A percentile compares a stretch with the other conserved stretches of the same genome.
These are phyloP conservation scores for Drosophila nikananu DNA, from an alignment of 1,140 invertebrate genomes.

Conservation along the genomic window DNA sequence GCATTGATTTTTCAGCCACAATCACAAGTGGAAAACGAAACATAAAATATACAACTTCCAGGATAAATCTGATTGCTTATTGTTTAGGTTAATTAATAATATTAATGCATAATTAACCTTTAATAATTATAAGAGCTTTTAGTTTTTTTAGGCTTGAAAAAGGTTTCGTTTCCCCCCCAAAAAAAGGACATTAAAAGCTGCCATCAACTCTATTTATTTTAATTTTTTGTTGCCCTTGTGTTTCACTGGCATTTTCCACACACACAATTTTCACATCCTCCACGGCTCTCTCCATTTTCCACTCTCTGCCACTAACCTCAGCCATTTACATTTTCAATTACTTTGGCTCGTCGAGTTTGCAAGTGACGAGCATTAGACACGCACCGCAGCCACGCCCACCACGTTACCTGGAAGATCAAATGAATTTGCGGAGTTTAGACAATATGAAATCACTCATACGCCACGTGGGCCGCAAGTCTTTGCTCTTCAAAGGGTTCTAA, in stretches of 20 bases:
- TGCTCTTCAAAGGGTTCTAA: constrained; percentile 11
- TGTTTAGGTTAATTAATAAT: constrained; percentile 63
- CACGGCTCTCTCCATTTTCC: neutral
- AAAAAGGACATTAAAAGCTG: neutral
- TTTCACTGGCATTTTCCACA: constrained; percentile 9
- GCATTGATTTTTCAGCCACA: constrained; percentile 53
- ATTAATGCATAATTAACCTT: constrained; percentile 64
- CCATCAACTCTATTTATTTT: constrained; percentile 12
- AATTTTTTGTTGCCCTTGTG: constrained; percentile 8
- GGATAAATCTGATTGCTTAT: neutral
- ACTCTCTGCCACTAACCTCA: constrained; percentile 33
- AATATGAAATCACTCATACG: constrained; percentile 79
- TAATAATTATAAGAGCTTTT: constrained; percentile 63
- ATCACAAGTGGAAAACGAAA: constrained; percentile 23
- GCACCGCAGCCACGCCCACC: constrained; percentile 44
- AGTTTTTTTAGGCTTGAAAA: constrained; percentile 18
- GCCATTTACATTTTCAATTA: constrained; percentile 82
- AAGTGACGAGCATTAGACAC: constrained; percentile 62
- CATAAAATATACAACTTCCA: neutral
- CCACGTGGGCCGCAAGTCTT: constrained; percentile 41
- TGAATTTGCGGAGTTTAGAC: constrained; percentile 33
- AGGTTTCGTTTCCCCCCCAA: too few species aligned
- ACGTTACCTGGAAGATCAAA: constrained; percentile 55
- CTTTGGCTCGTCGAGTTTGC: constrained; percentile 65
- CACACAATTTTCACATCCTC: constrained; percentile 3